Evolutionary conservation across 2,113 vertebrate species (phyloP).

Genomic region (Meriones unguiculatus): DNA sequence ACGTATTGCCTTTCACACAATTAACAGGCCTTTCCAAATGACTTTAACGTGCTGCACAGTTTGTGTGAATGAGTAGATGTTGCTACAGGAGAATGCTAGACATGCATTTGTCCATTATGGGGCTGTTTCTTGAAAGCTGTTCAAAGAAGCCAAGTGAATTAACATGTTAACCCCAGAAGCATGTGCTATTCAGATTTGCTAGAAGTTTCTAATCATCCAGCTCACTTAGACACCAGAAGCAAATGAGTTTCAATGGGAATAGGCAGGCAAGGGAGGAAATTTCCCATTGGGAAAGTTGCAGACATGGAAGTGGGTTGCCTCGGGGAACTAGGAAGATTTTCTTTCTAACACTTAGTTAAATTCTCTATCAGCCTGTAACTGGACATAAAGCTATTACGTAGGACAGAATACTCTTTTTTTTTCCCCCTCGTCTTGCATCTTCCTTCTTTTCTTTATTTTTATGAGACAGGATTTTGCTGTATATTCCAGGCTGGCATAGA

Average conservation of each 20-base stretch:
- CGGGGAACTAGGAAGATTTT: neutral
- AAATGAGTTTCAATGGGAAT: neutral
- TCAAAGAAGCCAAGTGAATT: constrained; percentile 42
- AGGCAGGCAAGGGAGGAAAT: neutral
- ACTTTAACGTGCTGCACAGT: constrained; percentile 4
- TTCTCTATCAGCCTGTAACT: neutral
- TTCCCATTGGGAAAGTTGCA: neutral
- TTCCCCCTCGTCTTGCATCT: neutral
- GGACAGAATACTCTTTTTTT: neutral
- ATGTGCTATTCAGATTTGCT: neutral
- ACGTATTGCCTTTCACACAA: constrained; percentile 34
- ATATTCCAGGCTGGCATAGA: too few relatives aligned
- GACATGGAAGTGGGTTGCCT: neutral
- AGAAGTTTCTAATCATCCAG: neutral
- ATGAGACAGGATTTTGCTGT: neutral
- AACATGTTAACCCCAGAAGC: neutral
- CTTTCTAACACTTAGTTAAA: neutral
- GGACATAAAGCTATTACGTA: neutral
- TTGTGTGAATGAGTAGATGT: constrained; percentile 2
- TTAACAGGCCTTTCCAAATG: neutral
- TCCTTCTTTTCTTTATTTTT: neutral
- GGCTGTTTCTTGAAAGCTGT: neutral
- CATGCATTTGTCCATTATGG: neutral
- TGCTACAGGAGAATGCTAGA: neutral
- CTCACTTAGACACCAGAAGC: neutral